Evolutionary conservation across 1,140 invertebrate species (phyloP).

Genomic region (Ericerus pela): DNA sequence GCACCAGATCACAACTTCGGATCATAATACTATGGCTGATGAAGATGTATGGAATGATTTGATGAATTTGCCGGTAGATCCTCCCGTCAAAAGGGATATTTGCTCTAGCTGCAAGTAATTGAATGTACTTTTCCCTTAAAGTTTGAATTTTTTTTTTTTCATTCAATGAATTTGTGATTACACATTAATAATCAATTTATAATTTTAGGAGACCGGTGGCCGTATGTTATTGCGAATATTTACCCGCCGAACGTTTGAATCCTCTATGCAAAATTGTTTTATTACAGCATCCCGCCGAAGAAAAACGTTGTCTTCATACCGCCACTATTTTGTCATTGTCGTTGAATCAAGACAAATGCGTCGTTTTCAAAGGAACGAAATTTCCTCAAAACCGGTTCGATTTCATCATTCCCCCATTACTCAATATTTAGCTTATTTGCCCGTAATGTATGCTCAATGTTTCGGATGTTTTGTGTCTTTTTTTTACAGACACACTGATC

Average conservation of each 20-base stretch:
- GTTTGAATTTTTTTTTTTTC: not conserved
- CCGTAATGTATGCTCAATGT: not conserved
- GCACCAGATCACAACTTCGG: no score
- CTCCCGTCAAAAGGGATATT: conserved; percentile 48
- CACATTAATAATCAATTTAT: not conserved
- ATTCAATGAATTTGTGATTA: not conserved
- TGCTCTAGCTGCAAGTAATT: conserved; percentile 53
- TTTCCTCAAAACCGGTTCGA: conserved; percentile 43
- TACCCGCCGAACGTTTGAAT: conserved; percentile 50
- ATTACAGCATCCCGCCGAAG: conserved; percentile 85
- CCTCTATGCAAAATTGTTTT: conserved; percentile 58
- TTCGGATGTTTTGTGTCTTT: not conserved
- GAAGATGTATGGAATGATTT: conserved; percentile 47
- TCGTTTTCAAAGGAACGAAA: conserved; percentile 65
- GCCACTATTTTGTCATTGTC: conserved; percentile 72
- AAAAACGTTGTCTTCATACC: conserved; percentile 71
- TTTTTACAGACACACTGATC: conserved; percentile 43
- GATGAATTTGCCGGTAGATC: conserved; percentile 52
- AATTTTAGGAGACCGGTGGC: conserved; percentile 55
- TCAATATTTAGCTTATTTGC: not conserved
- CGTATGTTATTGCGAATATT: conserved; percentile 76
- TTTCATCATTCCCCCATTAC: not conserved
- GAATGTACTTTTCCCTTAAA: not conserved
- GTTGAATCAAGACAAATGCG: conserved; percentile 53
- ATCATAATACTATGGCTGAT: conserved; percentile 31